Percentiles rank a stretch among this genome's conserved stretches.
Evolutionary conservation across 2,113 vertebrate genomes (phyloP).

Genomic region (Chrysemys picta): DNA sequence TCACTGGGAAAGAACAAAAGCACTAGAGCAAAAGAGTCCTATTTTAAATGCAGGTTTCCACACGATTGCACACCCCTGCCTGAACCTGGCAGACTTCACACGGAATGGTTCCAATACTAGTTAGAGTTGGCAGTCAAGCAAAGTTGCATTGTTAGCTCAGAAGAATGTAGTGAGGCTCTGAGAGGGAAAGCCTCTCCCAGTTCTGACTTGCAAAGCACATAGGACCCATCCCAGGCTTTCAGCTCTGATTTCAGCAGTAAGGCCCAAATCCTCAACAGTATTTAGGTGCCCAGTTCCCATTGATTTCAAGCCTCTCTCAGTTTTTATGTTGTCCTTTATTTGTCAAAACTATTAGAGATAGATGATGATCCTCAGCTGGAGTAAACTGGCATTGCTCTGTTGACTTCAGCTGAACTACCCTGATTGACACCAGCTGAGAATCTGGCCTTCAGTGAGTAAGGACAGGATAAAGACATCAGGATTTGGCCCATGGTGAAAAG

Average conservation of each 20-base stretch:
- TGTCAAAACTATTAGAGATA: accelerated
- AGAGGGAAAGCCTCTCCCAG: not conserved
- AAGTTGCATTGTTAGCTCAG: not conserved
- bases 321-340: not conserved
- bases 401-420: not conserved
- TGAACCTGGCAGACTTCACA: not conserved
- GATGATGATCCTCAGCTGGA: not conserved
- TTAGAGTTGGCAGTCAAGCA: accelerated
- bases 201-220: not conserved
- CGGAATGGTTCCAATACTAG: not conserved
- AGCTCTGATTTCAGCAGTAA: not conserved
- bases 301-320: not conserved
- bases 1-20: constrained; percentile 28
- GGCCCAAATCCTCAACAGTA: not conserved
- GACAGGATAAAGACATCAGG: not conserved
- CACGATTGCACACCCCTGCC: not conserved
- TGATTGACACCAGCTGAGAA: not conserved
- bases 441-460: not conserved
- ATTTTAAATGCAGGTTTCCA: constrained; percentile 24
- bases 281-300: not conserved
- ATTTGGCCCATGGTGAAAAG: not conserved
- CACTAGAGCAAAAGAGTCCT: not conserved
- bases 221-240: not conserved
- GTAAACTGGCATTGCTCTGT: accelerated
- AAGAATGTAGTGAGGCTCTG: not conserved